Base-by-base conservation (phyloP, 2,888 invertebrate species). In the Apantesis nais region DNA sequence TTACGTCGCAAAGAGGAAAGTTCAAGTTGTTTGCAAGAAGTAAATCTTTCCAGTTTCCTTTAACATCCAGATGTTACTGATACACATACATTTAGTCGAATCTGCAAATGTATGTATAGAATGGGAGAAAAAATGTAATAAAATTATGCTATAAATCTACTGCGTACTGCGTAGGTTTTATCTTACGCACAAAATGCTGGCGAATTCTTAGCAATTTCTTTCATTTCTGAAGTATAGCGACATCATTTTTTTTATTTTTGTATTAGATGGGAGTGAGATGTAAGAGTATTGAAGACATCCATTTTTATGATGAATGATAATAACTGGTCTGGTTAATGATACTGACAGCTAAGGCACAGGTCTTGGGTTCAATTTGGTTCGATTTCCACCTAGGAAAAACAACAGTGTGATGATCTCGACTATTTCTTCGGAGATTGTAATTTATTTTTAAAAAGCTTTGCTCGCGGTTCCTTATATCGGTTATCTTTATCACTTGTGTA, bases 41-140 rank as follows among this genome's bases (percentile, higher is more conserved):
- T 58, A 63, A 37, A 55, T 41, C 8, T 55, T 68, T 62, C 55
- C 19, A 48, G 34, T 67, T 55, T 68, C 62, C 31, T 63, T 52
- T 31, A 58, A 44, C 58, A 64, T 25, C 58, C 68, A 41, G 58
- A 60, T 64, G 64, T 69, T 64, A 31, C 58, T 34, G 52, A 19
- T 31, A 41, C 64, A 52, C 48, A 62, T 52, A 48, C 22, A 65
- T 52, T 29, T 22, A 19, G 39, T 8, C 5, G 19, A 66, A 25
- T 41, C 55, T 29, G 44, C 31, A 14, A 52, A 58, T 67, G 44
- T 37, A 55, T 58, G 22, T 44, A 44, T 14, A 29, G 48, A 48
- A 41, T n/a, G 37, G n/a, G 37, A 39, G 60, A 48, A 63, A 67
- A 71, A 63, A 63, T 63, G 62, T 71, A 71, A 67, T 67, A 67